These are phyloP conservation scores for Meloidogyne floridensis DNA, from an alignment of 1,140 invertebrate genomes.

Conservation along the genomic window DNA sequence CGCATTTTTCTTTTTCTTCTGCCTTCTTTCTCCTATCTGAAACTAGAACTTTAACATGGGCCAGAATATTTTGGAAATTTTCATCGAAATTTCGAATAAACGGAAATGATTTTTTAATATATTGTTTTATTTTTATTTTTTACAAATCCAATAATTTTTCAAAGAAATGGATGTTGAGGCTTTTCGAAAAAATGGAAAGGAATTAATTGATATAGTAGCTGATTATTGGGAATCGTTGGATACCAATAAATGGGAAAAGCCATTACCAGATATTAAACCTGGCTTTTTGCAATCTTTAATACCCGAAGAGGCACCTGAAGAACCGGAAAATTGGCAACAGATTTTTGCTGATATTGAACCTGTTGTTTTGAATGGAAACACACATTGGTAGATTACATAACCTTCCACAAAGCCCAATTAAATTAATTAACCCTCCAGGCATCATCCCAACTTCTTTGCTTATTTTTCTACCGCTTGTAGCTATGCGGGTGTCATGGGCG, in stretches of 20 bases:
- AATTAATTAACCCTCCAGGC: slow-evolving; percentile 54
- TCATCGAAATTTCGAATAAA: too few relatives aligned
- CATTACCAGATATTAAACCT: slow-evolving; percentile 69
- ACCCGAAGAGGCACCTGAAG: slow-evolving; percentile 65
- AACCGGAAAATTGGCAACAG: slow-evolving; percentile 67
- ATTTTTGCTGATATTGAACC: slow-evolving; percentile 71
- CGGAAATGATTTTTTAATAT: too few relatives aligned
- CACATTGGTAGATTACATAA: slow-evolving; percentile 75
- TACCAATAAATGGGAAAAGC: slow-evolving; percentile 70
- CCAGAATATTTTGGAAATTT: too few relatives aligned
- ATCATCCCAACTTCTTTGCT: slow-evolving; percentile 88
- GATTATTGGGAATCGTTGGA: slow-evolving; percentile 75
- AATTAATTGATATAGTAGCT: slow-evolving; percentile 67
- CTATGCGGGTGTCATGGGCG: slow-evolving; percentile 84
- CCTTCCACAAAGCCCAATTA: neutral
- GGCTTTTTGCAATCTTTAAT: slow-evolving; percentile 70
- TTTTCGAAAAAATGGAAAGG: slow-evolving; percentile 66
- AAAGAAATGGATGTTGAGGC: slow-evolving; percentile 68
- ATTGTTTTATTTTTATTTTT: slow-evolving; percentile 4
- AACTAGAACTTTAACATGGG: too few relatives aligned
- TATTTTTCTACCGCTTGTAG: slow-evolving; percentile 93
- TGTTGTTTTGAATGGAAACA: slow-evolving; percentile 73
- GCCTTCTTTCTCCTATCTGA: too few relatives aligned
- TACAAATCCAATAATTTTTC: neutral
- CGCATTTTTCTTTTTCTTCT: too few relatives aligned